Evolutionary conservation across 2,113 vertebrate species (phyloP).

Genomic region (Erinaceus europaeus): DNA sequence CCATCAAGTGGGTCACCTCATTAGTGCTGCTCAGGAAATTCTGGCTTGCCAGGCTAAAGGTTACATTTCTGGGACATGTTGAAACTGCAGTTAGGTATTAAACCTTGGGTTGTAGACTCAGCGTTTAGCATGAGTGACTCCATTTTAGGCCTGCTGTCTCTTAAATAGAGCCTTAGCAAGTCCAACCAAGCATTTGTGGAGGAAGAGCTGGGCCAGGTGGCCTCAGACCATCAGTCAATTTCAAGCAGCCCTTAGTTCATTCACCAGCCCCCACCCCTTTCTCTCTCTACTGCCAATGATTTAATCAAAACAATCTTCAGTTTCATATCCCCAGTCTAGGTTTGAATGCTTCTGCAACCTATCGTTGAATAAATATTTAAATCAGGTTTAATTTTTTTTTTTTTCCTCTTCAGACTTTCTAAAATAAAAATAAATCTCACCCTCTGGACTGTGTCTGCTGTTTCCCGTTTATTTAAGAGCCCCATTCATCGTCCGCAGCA

Average conservation of each 20-base stretch:
- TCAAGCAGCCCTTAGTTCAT: background rate
- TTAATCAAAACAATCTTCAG: background rate
- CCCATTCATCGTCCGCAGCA: background rate
- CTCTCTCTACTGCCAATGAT: background rate
- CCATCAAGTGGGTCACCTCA: background rate
- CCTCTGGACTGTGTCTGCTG: conserved; percentile 50
- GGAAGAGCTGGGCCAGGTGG: fast-evolving
- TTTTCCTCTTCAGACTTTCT: conserved; percentile 58
- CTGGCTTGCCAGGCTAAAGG: background rate
- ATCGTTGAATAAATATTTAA: conserved; percentile 66
- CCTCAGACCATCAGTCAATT: background rate
- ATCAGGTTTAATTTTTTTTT: conserved; percentile 42
- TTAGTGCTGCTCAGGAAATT: background rate
- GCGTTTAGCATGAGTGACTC: background rate
- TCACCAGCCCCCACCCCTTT: background rate
- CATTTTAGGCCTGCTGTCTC: background rate
- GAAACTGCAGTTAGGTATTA: background rate
- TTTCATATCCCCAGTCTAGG: background rate
- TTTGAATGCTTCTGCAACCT: conserved; percentile 35
- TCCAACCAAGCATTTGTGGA: background rate
- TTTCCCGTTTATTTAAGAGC: conserved; percentile 46
- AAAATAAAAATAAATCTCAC: conserved; percentile 62
- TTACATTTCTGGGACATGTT: background rate
- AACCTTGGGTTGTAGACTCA: background rate
- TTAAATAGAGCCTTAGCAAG: background rate